Evolutionary conservation across 2,888 invertebrate species (phyloP).

Genomic region (Philonicus albiceps): DNA sequence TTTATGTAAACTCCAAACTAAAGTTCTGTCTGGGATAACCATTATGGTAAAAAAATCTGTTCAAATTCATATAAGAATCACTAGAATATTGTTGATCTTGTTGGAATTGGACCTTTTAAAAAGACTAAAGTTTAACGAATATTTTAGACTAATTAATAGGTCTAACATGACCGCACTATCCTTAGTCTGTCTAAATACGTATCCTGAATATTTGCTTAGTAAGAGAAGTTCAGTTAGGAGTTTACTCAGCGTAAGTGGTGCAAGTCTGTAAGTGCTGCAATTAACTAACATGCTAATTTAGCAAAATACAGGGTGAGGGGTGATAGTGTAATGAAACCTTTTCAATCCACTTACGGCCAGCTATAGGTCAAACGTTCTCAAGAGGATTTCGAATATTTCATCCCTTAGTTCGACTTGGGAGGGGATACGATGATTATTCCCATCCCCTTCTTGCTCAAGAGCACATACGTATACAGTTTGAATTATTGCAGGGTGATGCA

Average conservation of each 20-base stretch:
- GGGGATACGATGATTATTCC: not conserved
- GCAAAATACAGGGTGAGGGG: not conserved
- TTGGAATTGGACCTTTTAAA: not conserved
- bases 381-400: constrained; percentile 1
- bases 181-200: not conserved
- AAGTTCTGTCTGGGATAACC: too few relatives aligned
- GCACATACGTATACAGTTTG: not conserved
- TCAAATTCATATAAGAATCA: not conserved
- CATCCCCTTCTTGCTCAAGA: not conserved
- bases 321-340: not conserved
- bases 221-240: not conserved
- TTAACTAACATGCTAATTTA: not conserved
- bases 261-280: not conserved
- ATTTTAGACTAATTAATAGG: not conserved
- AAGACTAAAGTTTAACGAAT: not conserved
- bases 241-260: not conserved
- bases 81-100: not conserved
- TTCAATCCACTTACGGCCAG: not conserved
- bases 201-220: not conserved
- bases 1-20: too few relatives aligned
- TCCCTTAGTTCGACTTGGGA: not conserved
- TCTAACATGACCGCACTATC: not conserved
- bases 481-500: not conserved
- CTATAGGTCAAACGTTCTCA: not conserved
- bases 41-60: too few relatives aligned